These are phyloP conservation scores for Drosophila fungiperda DNA, from an alignment of 2,888 invertebrate genomes.

Conservation along the genomic window DNA sequence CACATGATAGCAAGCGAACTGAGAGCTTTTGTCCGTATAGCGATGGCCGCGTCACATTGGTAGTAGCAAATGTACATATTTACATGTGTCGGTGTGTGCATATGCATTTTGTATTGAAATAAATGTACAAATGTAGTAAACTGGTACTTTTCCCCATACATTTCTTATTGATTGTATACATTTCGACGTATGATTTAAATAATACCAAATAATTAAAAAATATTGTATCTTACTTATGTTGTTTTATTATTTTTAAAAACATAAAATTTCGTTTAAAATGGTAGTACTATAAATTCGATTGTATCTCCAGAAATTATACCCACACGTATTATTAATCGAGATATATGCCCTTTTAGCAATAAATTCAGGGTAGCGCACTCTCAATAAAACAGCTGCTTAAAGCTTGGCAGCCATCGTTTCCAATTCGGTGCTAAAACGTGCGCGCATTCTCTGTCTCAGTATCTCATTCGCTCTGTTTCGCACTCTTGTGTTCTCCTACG, in stretches of 20 bases:
- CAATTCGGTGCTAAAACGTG: slow-evolving; percentile 28
- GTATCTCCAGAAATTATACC: background rate
- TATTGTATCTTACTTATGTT: background rate
- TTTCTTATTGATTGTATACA: background rate
- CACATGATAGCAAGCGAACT: slow-evolving; percentile 17
- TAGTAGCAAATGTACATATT: too few species aligned
- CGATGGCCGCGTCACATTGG: slow-evolving; percentile 12
- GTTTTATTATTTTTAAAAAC: background rate
- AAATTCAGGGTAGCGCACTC: slow-evolving; percentile 4
- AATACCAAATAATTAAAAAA: background rate
- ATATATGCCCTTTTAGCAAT: slow-evolving; percentile 1
- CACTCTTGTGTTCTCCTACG: slow-evolving; percentile 19
- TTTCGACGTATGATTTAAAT: background rate
- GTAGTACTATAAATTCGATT: background rate
- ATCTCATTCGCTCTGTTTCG: background rate
- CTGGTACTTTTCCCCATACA: background rate
- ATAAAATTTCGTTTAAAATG: background rate
- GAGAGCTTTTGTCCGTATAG: slow-evolving; percentile 17
- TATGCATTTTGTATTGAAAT: background rate
- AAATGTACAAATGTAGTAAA: background rate
- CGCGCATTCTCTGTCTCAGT: slow-evolving; percentile 3
- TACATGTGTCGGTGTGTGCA: background rate
- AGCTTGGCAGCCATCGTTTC: slow-evolving; percentile 16
- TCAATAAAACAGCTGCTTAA: slow-evolving; percentile 33
- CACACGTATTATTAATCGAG: background rate